A percentile compares a stretch with the other conserved stretches of the same genome.
Conservation (phyloP, 2,888 invertebrate species). For the Phortica okadai region DNA sequence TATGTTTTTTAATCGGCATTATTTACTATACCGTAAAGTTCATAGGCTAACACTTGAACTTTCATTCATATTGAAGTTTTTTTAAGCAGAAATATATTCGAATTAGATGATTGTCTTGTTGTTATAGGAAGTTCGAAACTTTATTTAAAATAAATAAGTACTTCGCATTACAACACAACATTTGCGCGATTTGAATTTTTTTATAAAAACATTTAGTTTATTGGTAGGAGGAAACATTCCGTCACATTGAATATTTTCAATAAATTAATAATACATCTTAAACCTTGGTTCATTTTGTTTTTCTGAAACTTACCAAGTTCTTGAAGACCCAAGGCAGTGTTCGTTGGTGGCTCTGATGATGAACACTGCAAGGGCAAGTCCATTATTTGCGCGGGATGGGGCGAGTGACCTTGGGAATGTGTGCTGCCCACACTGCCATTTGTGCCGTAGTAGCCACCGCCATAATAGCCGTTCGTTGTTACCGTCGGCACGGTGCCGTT, state of each 20-base stretch:
- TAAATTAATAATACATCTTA: not conserved
- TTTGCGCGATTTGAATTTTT: too few species aligned
- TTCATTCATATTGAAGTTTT: too few species aligned
- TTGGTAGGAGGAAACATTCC: not conserved
- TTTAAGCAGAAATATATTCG: too few species aligned
- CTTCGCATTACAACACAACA: too few species aligned
- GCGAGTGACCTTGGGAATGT: conserved; percentile 73
- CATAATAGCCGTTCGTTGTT: conserved; percentile 71
- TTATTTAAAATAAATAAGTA: too few species aligned
- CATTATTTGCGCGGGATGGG: conserved; percentile 74
- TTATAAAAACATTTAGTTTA: too few species aligned
- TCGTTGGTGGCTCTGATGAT: conserved; percentile 75
- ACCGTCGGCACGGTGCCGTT: conserved; percentile 56
- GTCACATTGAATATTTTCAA: not conserved
- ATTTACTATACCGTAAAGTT: too few species aligned
- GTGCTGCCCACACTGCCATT: conserved; percentile 71
- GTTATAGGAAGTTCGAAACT: too few species aligned
- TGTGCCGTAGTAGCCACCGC: conserved; percentile 73
- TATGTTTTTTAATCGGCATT: too few species aligned
- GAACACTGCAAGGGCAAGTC: conserved; percentile 76
- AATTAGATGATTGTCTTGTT: too few species aligned
- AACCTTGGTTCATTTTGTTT: not conserved
- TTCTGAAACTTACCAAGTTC: conserved; percentile 77
- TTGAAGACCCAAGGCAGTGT: conserved; percentile 76
- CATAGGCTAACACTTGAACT: too few species aligned